These are phyloP conservation scores for Drosophila cyrtoloma DNA, from an alignment of 2,888 invertebrate genomes.

Conservation along the genomic window DNA sequence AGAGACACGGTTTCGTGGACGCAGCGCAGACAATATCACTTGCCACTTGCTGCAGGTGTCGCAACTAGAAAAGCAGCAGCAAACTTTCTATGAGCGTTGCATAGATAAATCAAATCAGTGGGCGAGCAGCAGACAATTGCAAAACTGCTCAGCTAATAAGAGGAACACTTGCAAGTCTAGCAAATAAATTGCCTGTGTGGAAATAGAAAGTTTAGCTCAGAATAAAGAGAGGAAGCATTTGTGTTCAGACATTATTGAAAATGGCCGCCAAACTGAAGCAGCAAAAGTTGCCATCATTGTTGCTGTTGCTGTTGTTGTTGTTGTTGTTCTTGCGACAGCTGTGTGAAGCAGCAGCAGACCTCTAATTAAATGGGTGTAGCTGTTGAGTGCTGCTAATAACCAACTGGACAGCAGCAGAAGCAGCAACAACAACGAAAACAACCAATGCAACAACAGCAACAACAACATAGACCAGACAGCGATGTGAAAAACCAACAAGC, in stretches of 20 bases:
- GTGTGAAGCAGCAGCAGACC: constrained; percentile 50
- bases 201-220: constrained; percentile 55
- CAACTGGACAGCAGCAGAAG: constrained; percentile 45
- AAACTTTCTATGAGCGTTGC: constrained; percentile 67
- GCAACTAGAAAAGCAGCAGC: constrained; percentile 46
- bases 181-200: background rate
- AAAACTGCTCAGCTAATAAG: constrained; percentile 20
- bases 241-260: constrained; percentile 41
- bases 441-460: constrained; percentile 26
- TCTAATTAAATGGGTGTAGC: constrained; percentile 76
- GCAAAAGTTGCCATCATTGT: constrained; percentile 27
- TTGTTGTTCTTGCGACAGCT: constrained; percentile 38
- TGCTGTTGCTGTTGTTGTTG: constrained; percentile 13
- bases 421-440: constrained; percentile 22
- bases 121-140: constrained; percentile 38
- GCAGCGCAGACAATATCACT: constrained; percentile 26
- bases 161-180: background rate
- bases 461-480: constrained; percentile 39
- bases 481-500: constrained; percentile 63
- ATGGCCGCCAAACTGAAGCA: constrained; percentile 49
- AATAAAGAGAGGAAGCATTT: background rate
- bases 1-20: constrained; percentile 8
- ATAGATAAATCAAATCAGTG: constrained; percentile 69
- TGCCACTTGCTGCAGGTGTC: constrained; percentile 53
- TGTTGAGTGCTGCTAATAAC: constrained; percentile 72